Conservation (phyloP, 2,113 vertebrate genomes). For the Platysteira castanea region DNA sequence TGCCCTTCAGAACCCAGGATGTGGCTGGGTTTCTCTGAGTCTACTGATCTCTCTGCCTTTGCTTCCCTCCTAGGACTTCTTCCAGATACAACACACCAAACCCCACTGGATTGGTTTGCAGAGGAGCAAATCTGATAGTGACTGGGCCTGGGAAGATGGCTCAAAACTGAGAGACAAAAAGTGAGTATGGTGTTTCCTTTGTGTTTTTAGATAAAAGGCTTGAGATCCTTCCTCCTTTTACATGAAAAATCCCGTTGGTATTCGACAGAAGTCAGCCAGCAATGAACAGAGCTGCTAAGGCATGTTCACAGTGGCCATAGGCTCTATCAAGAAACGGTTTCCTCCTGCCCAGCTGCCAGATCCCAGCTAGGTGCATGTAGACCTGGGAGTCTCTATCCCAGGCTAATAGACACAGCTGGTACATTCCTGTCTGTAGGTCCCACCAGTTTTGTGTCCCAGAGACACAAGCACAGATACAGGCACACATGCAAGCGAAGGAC, state of each 20-base stretch:
- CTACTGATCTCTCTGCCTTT: background rate
- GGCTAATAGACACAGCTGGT: background rate
- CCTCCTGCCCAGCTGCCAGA: background rate
- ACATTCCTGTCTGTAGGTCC: background rate
- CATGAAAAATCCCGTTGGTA: background rate
- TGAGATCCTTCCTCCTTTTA: background rate
- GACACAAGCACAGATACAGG: background rate
- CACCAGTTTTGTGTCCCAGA: background rate
- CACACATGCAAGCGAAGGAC: background rate
- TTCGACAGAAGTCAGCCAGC: background rate
- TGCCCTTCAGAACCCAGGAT: background rate
- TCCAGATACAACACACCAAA: accelerated
- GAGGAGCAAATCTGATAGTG: background rate
- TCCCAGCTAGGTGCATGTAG: background rate
- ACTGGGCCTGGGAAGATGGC: background rate
- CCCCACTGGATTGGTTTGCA: background rate
- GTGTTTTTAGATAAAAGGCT: background rate
- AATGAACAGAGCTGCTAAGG: background rate
- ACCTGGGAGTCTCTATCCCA: background rate
- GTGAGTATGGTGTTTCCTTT: background rate
- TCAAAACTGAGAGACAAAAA: background rate
- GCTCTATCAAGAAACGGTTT: background rate
- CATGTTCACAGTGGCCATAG: background rate
- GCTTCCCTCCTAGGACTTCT: background rate
- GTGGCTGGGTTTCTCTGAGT: background rate